Percentiles rank a stretch among this genome's conserved stretches.
Conservation (phyloP, 1,140 invertebrate species). For the Drosophila parabipectinata region DNA sequence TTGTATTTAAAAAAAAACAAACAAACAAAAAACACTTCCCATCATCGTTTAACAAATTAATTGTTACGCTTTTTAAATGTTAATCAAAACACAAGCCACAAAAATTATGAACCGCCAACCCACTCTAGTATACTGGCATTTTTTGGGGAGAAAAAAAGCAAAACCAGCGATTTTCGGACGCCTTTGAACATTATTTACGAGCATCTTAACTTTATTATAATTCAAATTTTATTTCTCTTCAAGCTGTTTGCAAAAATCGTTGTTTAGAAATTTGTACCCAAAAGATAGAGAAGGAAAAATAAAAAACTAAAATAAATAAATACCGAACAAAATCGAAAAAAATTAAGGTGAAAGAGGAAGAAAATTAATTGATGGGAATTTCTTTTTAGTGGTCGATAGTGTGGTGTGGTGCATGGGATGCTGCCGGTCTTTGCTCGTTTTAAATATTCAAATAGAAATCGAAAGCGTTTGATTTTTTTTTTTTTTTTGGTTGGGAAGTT, state of each 20-base stretch:
- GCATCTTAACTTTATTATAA: constrained; percentile 78
- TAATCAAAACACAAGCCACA: constrained; percentile 68
- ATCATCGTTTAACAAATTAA: constrained; percentile 66
- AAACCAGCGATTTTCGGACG: constrained; percentile 36
- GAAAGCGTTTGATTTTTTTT: constrained; percentile 66
- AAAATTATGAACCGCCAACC: constrained; percentile 39
- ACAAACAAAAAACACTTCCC: background rate
- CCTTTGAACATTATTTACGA: constrained; percentile 80
- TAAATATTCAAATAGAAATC: constrained; percentile 81
- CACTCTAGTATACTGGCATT: background rate
- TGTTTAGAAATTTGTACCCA: constrained; percentile 53
- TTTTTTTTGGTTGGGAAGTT: constrained; percentile 26
- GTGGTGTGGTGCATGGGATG: constrained; percentile 15
- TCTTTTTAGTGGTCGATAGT: constrained; percentile 54
- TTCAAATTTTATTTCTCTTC: constrained; percentile 71
- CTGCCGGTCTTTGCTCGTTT: constrained; percentile 69
- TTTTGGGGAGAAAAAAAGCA: background rate
- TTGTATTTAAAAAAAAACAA: too few species aligned
- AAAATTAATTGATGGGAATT: constrained; percentile 80
- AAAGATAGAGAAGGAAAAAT: constrained; percentile 9
- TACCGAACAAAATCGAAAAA: constrained; percentile 28
- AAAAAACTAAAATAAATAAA: constrained; percentile 13
- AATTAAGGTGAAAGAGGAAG: constrained; percentile 21
- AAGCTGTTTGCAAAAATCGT: constrained; percentile 51
- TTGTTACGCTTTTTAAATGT: constrained; percentile 80